Base-by-base conservation (phyloP, 2,113 vertebrate genomes). In the Poeciliopsis turrubarensis region DNA sequence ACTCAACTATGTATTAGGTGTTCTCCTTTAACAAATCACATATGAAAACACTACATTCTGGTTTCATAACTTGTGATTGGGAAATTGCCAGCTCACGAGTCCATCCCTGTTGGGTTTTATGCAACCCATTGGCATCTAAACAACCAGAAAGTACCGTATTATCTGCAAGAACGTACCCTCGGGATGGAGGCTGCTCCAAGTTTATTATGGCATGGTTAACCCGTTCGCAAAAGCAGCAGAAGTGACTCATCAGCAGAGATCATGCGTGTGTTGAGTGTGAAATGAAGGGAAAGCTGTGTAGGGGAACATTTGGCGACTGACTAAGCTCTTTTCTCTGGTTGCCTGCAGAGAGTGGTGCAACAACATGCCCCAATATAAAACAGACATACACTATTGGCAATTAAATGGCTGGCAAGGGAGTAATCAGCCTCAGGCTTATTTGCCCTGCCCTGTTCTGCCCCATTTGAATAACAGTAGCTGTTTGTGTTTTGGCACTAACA, bases 381-480 rank as follows among this genome's bases (percentile, higher is more conserved):
- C 5, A 77, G 65, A 86, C 39, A 86, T 32, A 30, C 64, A 68
- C 66, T 22, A 79, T 83, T 37, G 84, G 83, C 84, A 68, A 80
- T 69, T 37, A 64, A 84, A 86, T 60, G 37, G 54, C 77, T 78
- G 81, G 86, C 82, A 5, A n/a, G 89, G 86, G 87, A 86, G 69
- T 74, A 65, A 89, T 88, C 83, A 81, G 83, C 80, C 90, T 68
- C 7, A n/a, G 73, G 34, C 79, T 83, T 85, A 84, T 88, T 77
- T 70, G 68, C 54, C 74, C 84, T 65, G 22, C 34, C 27, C 67
- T 31, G 51, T 73, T 79, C 79, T 79, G 62, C 70, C 9, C 19
- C 78, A 82, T 89, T 87, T 90, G 85, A 93, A 91, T 92, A 92
- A 92, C 85, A 90, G 87, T 63, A 70, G 83, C 70, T 65, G 82